Evolutionary conservation across 2,797 vertebrate genomes (phyloP).

Genomic region (Fundulus diaphanus): DNA sequence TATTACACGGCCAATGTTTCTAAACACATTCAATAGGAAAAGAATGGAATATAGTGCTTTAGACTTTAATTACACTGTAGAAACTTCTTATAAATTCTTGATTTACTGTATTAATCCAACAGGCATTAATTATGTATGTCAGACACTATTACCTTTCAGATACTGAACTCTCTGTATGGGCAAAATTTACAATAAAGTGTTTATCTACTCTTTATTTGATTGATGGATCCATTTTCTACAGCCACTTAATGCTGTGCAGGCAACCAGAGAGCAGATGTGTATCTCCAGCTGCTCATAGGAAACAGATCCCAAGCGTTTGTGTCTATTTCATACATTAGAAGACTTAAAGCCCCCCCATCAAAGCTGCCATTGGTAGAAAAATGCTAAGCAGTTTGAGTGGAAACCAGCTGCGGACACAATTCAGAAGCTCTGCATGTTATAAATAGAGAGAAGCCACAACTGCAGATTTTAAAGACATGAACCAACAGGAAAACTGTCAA

Average conservation of each 20-base stretch:
- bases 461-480: neutral
- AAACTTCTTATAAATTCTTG: neutral
- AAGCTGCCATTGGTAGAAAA: neutral
- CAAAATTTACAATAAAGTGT: neutral
- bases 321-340: neutral
- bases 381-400: neutral
- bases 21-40: neutral
- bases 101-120: neutral
- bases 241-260: neutral
- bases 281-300: neutral
- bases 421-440: neutral
- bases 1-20: neutral
- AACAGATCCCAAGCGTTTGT: neutral
- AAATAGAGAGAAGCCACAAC: neutral
- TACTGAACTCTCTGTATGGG: too few species aligned
- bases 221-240: neutral
- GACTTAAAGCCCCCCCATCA: neutral
- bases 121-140: neutral
- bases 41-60: neutral
- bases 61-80: neutral
- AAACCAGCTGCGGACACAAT: neutral
- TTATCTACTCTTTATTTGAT: neutral
- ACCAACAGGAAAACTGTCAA: neutral
- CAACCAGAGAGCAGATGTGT: neutral
- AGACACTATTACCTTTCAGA: neutral